Conservation (phyloP, 2,888 invertebrate species). For the Diloba caeruleocephala region DNA sequence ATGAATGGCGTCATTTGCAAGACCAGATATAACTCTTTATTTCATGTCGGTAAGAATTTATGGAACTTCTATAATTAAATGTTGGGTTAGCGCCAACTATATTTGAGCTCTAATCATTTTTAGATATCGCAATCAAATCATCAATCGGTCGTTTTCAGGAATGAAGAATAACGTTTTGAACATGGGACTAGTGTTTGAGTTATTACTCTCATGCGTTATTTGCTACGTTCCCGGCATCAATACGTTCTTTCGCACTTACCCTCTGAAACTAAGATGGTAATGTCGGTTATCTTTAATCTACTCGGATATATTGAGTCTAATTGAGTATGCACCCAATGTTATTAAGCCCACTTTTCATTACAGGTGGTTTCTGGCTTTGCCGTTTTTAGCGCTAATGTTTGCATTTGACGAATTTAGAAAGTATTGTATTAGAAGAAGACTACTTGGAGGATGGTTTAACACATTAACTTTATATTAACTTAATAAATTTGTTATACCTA, state of each 20-base stretch:
- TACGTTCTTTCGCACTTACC: conserved; percentile 87
- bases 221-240: conserved; percentile 92
- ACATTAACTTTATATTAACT: conserved; percentile 73
- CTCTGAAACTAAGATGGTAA: conserved; percentile 82
- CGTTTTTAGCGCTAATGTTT: conserved; percentile 92
- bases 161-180: conserved; percentile 92
- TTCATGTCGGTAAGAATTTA: conserved; percentile 90
- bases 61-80: conserved; percentile 28
- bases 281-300: not conserved
- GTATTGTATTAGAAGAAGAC: conserved; percentile 88
- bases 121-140: conserved; percentile 25
- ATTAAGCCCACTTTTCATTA: conserved; percentile 12
- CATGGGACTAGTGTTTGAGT: conserved; percentile 91
- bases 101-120: conserved; percentile 20
- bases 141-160: conserved; percentile 89
- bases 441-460: conserved; percentile 79
- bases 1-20: conserved; percentile 93
- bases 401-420: conserved; percentile 93
- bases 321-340: not conserved
- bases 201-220: conserved; percentile 89
- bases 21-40: conserved; percentile 92
- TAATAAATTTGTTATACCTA: not conserved
- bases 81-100: conserved; percentile 35
- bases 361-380: conserved; percentile 93
- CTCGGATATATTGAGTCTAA: too few species aligned